Percentiles rank a stretch among this genome's conserved stretches.
phyloP scores from a whole-genome alignment of 2,888 invertebrate species.

The Parnassius smintheus region DNA sequence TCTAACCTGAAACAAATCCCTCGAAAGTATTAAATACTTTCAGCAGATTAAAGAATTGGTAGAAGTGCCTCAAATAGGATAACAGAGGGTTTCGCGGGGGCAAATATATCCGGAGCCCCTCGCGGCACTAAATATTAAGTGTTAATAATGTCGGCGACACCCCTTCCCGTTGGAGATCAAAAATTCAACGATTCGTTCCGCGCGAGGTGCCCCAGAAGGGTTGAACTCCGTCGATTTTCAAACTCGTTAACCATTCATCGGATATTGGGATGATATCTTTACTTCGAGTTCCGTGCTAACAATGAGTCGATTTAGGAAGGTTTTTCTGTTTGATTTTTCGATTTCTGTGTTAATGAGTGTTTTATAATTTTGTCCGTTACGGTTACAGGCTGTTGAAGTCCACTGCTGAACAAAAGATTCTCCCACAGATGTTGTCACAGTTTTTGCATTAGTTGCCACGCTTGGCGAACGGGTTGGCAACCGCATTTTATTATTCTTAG shows the following conservation, averaged over 20 bases:
- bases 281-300: slow-evolving; percentile 37
- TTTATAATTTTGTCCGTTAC: too few relatives aligned
- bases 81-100: slow-evolving; percentile 46
- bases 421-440: too few relatives aligned
- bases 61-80: slow-evolving; percentile 24
- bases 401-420: too few relatives aligned
- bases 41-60: slow-evolving; percentile 26
- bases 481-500: too few relatives aligned
- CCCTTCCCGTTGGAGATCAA: slow-evolving; percentile 54
- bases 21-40: slow-evolving; percentile 21
- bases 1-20: slow-evolving; percentile 12
- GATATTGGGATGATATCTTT: slow-evolving; percentile 50
- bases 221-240: slow-evolving; percentile 50
- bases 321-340: not conserved
- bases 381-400: too few relatives aligned
- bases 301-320: not conserved
- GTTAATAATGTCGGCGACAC: slow-evolving; percentile 67
- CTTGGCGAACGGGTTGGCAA: too few relatives aligned
- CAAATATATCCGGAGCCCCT: slow-evolving; percentile 46
- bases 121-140: slow-evolving; percentile 68
- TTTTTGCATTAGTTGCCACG: too few relatives aligned
- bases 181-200: slow-evolving; percentile 68
- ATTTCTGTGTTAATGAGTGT: too few relatives aligned
- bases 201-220: slow-evolving; percentile 59
- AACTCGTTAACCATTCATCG: slow-evolving; percentile 56